Conservation (phyloP, 2,113 vertebrate genomes). For the Brachypodius melanocephalos region DNA sequence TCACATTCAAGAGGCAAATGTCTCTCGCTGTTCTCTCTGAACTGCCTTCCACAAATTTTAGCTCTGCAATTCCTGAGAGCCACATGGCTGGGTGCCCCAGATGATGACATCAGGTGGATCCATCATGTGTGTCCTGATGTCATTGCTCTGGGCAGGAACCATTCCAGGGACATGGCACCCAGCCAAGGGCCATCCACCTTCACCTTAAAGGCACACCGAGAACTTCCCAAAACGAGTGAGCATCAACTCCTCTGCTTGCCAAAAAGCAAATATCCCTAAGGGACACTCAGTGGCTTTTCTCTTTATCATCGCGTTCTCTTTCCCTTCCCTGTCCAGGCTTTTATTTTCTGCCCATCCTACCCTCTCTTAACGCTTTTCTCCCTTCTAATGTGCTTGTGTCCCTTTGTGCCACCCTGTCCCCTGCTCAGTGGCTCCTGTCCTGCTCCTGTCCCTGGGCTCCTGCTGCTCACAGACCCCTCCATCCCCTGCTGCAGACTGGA, state of each 20-base stretch:
- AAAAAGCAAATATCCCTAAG: neutral
- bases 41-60: neutral
- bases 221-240: neutral
- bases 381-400: neutral
- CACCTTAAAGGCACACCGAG: neutral
- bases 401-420: neutral
- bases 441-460: neutral
- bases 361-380: neutral
- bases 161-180: neutral
- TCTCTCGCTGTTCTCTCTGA: neutral
- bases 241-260: neutral
- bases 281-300: neutral
- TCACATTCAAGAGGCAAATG: neutral
- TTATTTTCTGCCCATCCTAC: neutral
- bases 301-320: neutral
- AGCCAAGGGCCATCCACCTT: neutral
- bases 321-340: neutral
- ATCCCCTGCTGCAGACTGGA: neutral
- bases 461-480: neutral
- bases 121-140: constrained; percentile 22
- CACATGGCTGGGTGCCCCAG: neutral
- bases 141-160: neutral
- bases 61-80: neutral
- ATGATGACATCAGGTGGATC: constrained; percentile 21
- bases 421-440: neutral